These are phyloP conservation scores for Leptinotarsa juncta DNA, from an alignment of 2,888 invertebrate species.

Conservation along the genomic window DNA sequence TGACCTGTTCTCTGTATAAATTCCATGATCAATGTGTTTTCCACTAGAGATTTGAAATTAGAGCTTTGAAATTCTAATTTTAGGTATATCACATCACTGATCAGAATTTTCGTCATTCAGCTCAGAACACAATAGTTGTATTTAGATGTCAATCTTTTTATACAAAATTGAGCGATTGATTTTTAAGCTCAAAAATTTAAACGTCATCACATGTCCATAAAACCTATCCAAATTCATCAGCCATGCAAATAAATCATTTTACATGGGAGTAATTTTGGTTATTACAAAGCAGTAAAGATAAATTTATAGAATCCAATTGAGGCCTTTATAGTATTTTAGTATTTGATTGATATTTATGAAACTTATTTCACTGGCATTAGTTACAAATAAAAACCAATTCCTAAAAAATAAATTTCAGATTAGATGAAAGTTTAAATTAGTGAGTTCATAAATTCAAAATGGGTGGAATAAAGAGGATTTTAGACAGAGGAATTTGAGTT, in stretches of 20 bases:
- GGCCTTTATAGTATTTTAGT: no score
- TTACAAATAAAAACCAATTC: no score
- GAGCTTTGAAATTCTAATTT: constrained; percentile 6
- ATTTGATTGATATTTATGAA: no score
- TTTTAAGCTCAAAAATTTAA: not conserved
- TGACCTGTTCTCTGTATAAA: no score
- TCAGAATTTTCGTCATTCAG: not conserved
- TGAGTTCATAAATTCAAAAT: no score
- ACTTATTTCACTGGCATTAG: no score
- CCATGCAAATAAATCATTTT: not conserved
- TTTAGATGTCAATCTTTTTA: not conserved
- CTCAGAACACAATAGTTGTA: not conserved
- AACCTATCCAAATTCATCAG: not conserved
- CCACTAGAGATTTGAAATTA: not conserved
- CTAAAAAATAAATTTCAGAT: no score
- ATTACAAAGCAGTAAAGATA: not conserved
- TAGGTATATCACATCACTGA: constrained; percentile 2
- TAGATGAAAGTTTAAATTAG: no score
- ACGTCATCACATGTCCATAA: not conserved
- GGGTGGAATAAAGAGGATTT: no score
- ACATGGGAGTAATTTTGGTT: not conserved
- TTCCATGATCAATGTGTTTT: not conserved
- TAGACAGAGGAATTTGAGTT: not conserved
- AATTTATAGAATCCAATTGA: not conserved
- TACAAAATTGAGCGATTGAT: constrained; percentile 2